Conservation (phyloP, 2,888 invertebrate species). For the Watsonalla cultraria region DNA sequence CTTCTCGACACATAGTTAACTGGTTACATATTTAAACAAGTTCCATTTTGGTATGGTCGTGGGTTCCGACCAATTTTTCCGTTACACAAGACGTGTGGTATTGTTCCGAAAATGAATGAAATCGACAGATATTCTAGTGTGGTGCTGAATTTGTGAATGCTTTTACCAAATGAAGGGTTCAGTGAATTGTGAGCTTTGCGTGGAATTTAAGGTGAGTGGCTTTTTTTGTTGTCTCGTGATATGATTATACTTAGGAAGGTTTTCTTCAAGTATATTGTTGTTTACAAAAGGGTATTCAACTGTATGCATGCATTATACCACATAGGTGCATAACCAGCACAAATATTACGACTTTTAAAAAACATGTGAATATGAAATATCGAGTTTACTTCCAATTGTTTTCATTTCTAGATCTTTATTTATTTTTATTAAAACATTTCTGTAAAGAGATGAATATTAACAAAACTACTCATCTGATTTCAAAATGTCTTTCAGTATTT, state of each 20-base stretch:
- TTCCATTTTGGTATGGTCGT: constrained; percentile 57
- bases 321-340: too few species aligned
- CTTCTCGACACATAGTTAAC: constrained; percentile 40
- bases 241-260: not conserved
- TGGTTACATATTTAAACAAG: constrained; percentile 69
- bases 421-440: too few species aligned
- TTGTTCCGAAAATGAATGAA: constrained; percentile 1
- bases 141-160: not conserved
- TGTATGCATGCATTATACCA: too few species aligned
- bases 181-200: constrained; percentile 1
- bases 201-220: constrained; percentile 2
- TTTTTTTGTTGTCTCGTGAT: not conserved
- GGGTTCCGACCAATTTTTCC: constrained; percentile 44
- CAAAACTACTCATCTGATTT: too few species aligned
- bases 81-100: constrained; percentile 14
- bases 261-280: too few species aligned
- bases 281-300: too few species aligned
- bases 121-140: not conserved
- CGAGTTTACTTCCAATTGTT: too few species aligned
- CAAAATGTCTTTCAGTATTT: too few species aligned
- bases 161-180: not conserved
- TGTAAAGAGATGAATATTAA: too few species aligned
- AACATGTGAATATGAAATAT: too few species aligned
- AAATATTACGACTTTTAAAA: too few species aligned
- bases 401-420: too few species aligned